Base-by-base conservation (phyloP, 2,888 invertebrate genomes). In the Arenicola marina region DNA sequence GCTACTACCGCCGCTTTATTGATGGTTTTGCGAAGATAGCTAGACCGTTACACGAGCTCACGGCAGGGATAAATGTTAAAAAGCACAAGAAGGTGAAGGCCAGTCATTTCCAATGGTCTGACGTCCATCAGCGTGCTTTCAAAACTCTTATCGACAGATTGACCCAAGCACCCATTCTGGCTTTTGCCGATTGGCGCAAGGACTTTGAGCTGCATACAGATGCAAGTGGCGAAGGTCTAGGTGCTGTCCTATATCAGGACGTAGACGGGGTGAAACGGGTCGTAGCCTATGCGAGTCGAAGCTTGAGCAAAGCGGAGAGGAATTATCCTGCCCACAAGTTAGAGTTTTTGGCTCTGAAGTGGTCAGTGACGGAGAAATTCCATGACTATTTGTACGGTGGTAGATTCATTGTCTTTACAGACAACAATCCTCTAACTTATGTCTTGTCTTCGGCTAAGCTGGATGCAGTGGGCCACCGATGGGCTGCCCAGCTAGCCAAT, bases 351-450 rank as follows among this genome's bases (percentile, higher is more conserved):
- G 48, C 48, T 24, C 15, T 48, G 48, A 48, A 48, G 26, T 48
- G 48, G 48, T 11, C 48, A 7, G 24, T 48, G 7, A 48, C 18
- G 7, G 24, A 11, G n/a, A 48, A 11, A 24, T 48, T 48, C 48
- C 48, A 48, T 24, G 48, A 48, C 26, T 48, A 48, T 24, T 24
- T 48, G 48, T 48, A 48, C 24, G 48, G 48, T 7, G 24, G 26
- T 48, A 24, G 7, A 7, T 48, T 48, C 24, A 24, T 24, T 11
- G 48, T 48, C 26, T 48, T n/a, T 24, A 48, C 48, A 48, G 48
- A 48, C 26, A 48, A 48, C 26, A 48, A 48, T 24, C 48, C 48
- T n/a, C 15, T 48, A 11, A n/a, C 48, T n/a, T 48, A 48, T 48
- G 48, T 48, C 7, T 24, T 48, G n/a, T 7, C 15, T n/a, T n/a